Evolutionary conservation across 2,888 invertebrate genomes (phyloP).

Genomic region (Limnephilus lunatus): DNA sequence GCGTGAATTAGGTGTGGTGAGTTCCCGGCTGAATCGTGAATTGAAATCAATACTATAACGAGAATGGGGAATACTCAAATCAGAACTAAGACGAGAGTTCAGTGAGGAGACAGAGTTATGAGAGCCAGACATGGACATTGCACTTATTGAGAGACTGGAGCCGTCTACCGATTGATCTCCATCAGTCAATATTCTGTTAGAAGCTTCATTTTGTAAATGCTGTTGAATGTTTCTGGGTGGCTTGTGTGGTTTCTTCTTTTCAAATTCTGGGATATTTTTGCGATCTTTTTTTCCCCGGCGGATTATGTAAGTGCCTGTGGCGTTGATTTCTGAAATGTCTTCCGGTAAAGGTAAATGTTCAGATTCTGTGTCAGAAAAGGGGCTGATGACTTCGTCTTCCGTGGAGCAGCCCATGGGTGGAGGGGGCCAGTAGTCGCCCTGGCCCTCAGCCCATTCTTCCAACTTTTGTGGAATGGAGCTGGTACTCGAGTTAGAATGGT

Average conservation of each 20-base stretch:
- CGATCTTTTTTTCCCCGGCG: slow-evolving; percentile 84
- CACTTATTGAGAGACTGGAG: slow-evolving; percentile 76
- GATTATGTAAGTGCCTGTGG: slow-evolving; percentile 88
- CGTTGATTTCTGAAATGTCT: slow-evolving; percentile 72
- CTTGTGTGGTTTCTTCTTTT: slow-evolving; percentile 74
- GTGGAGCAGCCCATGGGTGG: slow-evolving; percentile 83
- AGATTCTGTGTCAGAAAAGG: slow-evolving; percentile 80
- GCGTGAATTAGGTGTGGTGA: slow-evolving; percentile 81
- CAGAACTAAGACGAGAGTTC: slow-evolving; percentile 81
- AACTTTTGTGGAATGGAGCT: slow-evolving; percentile 84
- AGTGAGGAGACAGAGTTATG: slow-evolving; percentile 73
- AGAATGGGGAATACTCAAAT: slow-evolving; percentile 79
- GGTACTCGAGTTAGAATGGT: slow-evolving; percentile 81
- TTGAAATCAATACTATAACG: slow-evolving; percentile 78
- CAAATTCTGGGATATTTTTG: slow-evolving; percentile 80
- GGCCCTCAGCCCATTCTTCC: slow-evolving; percentile 79
- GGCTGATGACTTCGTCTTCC: slow-evolving; percentile 83
- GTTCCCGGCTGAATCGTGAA: slow-evolving; percentile 78
- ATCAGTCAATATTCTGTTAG: slow-evolving; percentile 73
- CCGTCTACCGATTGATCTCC: slow-evolving; percentile 76
- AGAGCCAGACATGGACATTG: slow-evolving; percentile 75
- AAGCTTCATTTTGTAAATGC: slow-evolving; percentile 65
- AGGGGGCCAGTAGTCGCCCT: slow-evolving; percentile 83
- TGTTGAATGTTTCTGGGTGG: slow-evolving; percentile 65
- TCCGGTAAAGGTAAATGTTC: slow-evolving; percentile 67